Evolutionary conservation across 2,888 invertebrate species (phyloP).

Genomic region (Catocala nupta): DNA sequence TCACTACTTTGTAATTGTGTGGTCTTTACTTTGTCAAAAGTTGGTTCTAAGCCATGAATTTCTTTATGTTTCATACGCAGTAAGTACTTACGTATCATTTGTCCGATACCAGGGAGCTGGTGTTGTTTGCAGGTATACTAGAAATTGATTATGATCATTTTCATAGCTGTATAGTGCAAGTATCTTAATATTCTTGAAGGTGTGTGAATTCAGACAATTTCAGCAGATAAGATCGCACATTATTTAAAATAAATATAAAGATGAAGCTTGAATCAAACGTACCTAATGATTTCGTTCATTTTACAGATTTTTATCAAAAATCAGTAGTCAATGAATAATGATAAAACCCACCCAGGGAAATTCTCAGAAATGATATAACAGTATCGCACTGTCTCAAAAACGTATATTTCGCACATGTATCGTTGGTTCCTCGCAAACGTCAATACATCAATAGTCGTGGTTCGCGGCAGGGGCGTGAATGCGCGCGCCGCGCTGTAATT

Average conservation of each 20-base stretch:
- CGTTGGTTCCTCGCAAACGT: slow-evolving; percentile 64
- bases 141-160: no score
- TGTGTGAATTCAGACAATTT: not conserved
- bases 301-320: slow-evolving; percentile 7
- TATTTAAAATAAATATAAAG: no score
- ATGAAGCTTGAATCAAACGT: not conserved
- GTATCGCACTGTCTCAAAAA: slow-evolving; percentile 55
- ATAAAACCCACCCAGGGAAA: slow-evolving; percentile 10
- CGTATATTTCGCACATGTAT: slow-evolving; percentile 58
- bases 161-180: no score
- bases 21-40: no score
- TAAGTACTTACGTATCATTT: no score
- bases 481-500: slow-evolving; percentile 77
- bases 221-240: no score
- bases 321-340: slow-evolving; percentile 14
- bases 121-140: no score
- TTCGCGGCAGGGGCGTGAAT: slow-evolving; percentile 68
- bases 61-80: no score
- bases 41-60: no score
- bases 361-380: slow-evolving; percentile 35
- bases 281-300: slow-evolving; percentile 1
- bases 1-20: no score
- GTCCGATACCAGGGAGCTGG: no score
- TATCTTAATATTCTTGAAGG: no score
- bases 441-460: slow-evolving; percentile 80